Percentiles rank a stretch among this genome's conserved stretches.
Conservation (phyloP, 2,888 invertebrate species). For the Spatulosminthurus flaviceps region DNA sequence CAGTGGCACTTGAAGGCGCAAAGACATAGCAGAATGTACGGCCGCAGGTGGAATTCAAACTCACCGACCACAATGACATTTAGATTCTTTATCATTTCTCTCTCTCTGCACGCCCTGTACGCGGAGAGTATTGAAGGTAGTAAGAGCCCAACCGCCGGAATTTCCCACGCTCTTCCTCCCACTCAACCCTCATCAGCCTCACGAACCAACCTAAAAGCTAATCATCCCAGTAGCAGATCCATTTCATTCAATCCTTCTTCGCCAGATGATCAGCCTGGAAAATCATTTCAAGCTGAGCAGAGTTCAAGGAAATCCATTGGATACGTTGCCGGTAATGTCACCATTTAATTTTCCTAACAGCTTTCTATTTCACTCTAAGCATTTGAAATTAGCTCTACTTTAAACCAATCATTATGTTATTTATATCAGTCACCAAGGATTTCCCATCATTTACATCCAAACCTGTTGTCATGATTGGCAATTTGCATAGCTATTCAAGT, state of each 20-base stretch:
- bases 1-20: background rate
- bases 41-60: conserved; percentile 48
- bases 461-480: no score
- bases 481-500: no score
- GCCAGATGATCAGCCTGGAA: conserved; percentile 29
- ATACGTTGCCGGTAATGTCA: conserved; percentile 54
- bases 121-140: background rate
- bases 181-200: background rate
- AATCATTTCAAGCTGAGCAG: background rate
- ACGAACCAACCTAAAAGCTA: conserved; percentile 3
- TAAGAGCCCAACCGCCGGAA: background rate
- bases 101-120: conserved; percentile 20
- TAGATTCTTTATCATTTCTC: conserved; percentile 22
- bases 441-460: no score
- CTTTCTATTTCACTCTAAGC: background rate
- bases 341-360: conserved; percentile 32
- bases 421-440: no score
- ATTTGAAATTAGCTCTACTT: background rate
- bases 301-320: conserved; percentile 43
- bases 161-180: background rate
- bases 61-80: conserved; percentile 11
- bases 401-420: background rate
- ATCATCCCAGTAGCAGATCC: conserved; percentile 16
- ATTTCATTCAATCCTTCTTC: conserved; percentile 20
- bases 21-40: conserved; percentile 42